A percentile compares a stretch with the other conserved stretches of the same genome.
Conservation (phyloP, 2,797 vertebrate genomes). For the Tarsius wallacei region DNA sequence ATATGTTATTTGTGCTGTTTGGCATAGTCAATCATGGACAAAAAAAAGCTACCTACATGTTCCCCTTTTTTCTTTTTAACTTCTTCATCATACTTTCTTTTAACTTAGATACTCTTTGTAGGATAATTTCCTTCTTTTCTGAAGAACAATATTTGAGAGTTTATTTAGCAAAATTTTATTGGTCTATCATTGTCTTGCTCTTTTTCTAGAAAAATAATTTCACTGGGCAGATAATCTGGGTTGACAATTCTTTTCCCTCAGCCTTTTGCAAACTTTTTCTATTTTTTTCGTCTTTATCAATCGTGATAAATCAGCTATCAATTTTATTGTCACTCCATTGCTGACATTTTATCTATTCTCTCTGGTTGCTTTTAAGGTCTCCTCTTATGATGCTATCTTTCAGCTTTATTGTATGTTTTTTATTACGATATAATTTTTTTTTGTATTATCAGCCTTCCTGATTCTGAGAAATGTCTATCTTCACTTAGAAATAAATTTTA, state of each 20-base stretch:
- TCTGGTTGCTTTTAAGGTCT: background rate
- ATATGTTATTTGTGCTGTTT: background rate
- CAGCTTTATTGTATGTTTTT: background rate
- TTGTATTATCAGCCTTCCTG: background rate
- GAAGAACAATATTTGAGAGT: too few relatives aligned
- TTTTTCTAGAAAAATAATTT: background rate
- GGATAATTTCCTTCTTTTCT: background rate
- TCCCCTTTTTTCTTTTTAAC: background rate
- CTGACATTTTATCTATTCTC: background rate
- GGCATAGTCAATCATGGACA: too few relatives aligned
- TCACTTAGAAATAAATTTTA: background rate
- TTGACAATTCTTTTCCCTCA: background rate
- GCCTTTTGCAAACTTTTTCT: too few relatives aligned
- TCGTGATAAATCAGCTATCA: background rate
- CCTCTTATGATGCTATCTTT: background rate
- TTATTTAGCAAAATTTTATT: background rate
- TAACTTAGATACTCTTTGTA: background rate
- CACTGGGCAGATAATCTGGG: too few relatives aligned
- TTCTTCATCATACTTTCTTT: background rate
- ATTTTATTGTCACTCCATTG: background rate
- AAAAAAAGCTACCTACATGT: background rate
- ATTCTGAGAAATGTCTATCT: background rate
- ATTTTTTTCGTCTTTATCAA: too few relatives aligned
- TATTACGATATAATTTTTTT: background rate
- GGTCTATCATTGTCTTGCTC: too few relatives aligned